phyloP scores from a whole-genome alignment of 2,888 invertebrate genomes.

The Aricia artaxerxes region DNA sequence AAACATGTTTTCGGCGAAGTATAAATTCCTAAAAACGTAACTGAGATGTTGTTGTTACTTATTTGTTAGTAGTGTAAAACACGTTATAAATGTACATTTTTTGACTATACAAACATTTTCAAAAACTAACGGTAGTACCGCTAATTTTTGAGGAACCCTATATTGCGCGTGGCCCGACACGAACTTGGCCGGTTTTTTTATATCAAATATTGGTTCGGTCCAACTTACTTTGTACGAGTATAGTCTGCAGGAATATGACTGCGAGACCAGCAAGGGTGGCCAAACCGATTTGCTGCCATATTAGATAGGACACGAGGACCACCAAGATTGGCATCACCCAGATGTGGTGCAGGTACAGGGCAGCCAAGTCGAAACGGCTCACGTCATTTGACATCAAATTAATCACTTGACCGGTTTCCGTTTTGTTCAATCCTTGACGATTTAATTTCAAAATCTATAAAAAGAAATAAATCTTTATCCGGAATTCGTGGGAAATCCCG shows the following conservation, averaged over 20 bases:
- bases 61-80: too few species aligned
- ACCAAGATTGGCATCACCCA: conserved; percentile 90
- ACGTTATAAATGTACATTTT: too few species aligned
- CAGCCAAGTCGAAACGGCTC: conserved; percentile 87
- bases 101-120: too few species aligned
- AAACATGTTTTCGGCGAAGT: too few species aligned
- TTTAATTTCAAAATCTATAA: conserved; percentile 71
- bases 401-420: conserved; percentile 87
- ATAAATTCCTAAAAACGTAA: too few species aligned
- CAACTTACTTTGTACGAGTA: conserved; percentile 73
- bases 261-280: conserved; percentile 63
- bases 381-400: conserved; percentile 93
- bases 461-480: neutral
- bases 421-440: conserved; percentile 79
- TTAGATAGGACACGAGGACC: conserved; percentile 71
- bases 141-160: too few species aligned
- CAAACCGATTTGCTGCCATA: conserved; percentile 65
- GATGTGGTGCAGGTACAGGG: conserved; percentile 85
- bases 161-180: too few species aligned
- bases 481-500: neutral
- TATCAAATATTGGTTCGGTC: neutral
- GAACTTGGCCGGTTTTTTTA: neutral
- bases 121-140: too few species aligned
- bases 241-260: conserved; percentile 80
- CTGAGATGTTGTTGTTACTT: too few species aligned